Percentiles rank a stretch among this genome's conserved stretches.
phyloP scores from a whole-genome alignment of 2,797 vertebrate species.

The Australoheros facetus region DNA sequence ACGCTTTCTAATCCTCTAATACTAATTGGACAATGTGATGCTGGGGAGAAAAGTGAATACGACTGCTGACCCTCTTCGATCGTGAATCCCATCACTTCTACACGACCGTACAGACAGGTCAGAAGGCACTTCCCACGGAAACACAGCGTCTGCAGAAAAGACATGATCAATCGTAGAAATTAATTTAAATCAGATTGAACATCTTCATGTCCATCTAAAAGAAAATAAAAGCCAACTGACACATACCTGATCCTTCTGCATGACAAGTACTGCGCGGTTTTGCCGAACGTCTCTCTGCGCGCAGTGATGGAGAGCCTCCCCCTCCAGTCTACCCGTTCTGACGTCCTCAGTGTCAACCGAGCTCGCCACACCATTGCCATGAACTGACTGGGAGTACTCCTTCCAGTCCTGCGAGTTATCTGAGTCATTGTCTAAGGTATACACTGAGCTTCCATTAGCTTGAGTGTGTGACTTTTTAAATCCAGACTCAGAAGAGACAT shows the following conservation, averaged over 20 bases:
- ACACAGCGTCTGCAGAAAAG: slow-evolving; percentile 81
- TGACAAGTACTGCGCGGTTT: slow-evolving; percentile 78
- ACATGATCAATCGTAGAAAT: neutral
- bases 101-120: slow-evolving; percentile 89
- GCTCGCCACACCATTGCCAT: slow-evolving; percentile 53
- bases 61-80: slow-evolving; percentile 88
- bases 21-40: slow-evolving; percentile 85
- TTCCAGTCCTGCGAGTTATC: slow-evolving; percentile 74
- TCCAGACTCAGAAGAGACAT: slow-evolving; percentile 4
- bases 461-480: slow-evolving; percentile 40
- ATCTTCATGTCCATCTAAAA: neutral
- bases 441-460: slow-evolving; percentile 70
- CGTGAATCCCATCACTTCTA: slow-evolving; percentile 89
- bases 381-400: slow-evolving; percentile 64
- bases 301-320: slow-evolving; percentile 64
- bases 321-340: slow-evolving; percentile 49
- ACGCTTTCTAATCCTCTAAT: slow-evolving; percentile 74
- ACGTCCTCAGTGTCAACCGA: neutral
- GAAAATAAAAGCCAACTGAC: neutral
- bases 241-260: slow-evolving; percentile 81
- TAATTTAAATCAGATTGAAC: neutral
- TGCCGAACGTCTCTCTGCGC: slow-evolving; percentile 70
- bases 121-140: slow-evolving; percentile 90
- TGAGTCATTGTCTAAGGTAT: slow-evolving; percentile 45
- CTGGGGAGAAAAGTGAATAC: slow-evolving; percentile 85